Evolutionary conservation across 2,888 invertebrate genomes (phyloP).

Genomic region (Cheilosia scutellata): DNA sequence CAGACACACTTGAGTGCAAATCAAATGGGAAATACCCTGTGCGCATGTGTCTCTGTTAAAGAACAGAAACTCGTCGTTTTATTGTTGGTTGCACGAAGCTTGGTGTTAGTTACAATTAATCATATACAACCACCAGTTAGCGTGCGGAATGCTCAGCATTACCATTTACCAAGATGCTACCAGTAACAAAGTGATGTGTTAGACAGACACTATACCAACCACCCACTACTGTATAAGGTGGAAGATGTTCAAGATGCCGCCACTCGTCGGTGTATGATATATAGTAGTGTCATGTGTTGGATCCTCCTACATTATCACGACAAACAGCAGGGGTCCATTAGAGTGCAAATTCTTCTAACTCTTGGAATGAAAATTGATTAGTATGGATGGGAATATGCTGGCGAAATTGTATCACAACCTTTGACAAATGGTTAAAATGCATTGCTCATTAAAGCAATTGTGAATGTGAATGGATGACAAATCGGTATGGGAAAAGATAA

Average conservation of each 20-base stretch:
- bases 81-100: constrained; percentile 24
- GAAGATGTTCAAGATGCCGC: constrained; percentile 37
- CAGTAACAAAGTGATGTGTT: background rate
- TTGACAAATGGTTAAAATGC: background rate
- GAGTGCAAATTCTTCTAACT: background rate
- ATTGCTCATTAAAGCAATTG: background rate
- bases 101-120: constrained; percentile 64
- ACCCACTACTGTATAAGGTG: constrained; percentile 27
- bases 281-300: constrained; percentile 32
- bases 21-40: constrained; percentile 40
- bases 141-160: constrained; percentile 46
- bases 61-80: constrained; percentile 1
- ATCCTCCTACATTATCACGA: constrained; percentile 47
- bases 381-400: background rate
- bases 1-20: constrained; percentile 24
- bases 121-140: constrained; percentile 31
- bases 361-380: background rate
- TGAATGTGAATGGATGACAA: constrained; percentile 35
- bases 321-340: constrained; percentile 27
- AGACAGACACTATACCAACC: constrained; percentile 3
- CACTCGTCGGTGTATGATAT: constrained; percentile 47
- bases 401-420: background rate
- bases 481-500: constrained; percentile 31
- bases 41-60: background rate
- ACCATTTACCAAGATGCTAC: constrained; percentile 40